Base-by-base conservation (phyloP, 2,888 invertebrate species). In the Drosophila macrothrix region DNA sequence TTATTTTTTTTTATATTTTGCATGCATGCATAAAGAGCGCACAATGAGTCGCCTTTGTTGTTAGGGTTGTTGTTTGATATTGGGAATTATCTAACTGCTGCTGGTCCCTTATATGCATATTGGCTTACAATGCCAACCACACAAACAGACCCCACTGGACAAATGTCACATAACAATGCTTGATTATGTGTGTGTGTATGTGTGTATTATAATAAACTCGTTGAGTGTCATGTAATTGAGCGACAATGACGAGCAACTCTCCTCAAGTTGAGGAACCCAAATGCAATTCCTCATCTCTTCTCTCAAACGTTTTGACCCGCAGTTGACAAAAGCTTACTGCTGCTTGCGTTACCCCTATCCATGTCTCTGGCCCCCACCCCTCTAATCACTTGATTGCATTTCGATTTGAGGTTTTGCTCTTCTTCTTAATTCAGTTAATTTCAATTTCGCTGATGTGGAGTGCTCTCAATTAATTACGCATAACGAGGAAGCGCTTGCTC, bases 41-140 rank as follows among this genome's bases (percentile, higher is more conserved):
- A 90, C 76, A 88, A 82, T 73, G 76, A 67, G 60, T 69, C 50
- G 85, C 62, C 88, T 80, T 90, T 90, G 54, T 53, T 31, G 54
- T 64, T 49, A 35, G 60, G 71, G 79, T 66, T 78, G 60, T 56
- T 52, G 41, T 31, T 50, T 46, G 35, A 37, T 46, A 60, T 25
- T 56, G 63, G 46, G 54, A 74, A 72, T 82, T 83, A 83, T 84
- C 83, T 83, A 84, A 84, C 73, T 76, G 78, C 70, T 80, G 80
- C 72, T 80, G 80, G 81, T 82, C 82, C 82, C 83, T 82, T 82
- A 82, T 82, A 73, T 80, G 81, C 78, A 82, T 83, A 81, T 83
- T 80, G 66, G 73, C 60, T 83, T 83, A 83, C 82, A 82, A 80
- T 83, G 73, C 70, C 64, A 70, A 39, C 50, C 28, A 56, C 46